Conservation (phyloP, 1,140 invertebrate genomes). For the Anoplophora glabripennis region DNA sequence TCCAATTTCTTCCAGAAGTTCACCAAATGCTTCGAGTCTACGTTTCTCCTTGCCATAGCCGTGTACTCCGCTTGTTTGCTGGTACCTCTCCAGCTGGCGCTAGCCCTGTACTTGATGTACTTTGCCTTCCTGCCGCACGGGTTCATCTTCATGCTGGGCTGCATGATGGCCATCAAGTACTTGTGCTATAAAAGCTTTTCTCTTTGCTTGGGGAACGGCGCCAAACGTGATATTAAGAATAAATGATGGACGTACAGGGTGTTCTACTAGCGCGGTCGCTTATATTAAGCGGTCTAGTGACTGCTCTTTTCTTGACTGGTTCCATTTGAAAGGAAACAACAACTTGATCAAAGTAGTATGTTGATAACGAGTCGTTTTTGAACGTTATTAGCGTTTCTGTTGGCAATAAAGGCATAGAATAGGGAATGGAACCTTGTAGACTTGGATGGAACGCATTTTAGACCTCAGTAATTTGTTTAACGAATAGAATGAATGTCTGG, state of each 20-base stretch:
- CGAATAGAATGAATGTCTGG: too few relatives aligned
- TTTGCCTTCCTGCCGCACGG: background rate
- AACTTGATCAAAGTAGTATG: too few relatives aligned
- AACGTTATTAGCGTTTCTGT: too few relatives aligned
- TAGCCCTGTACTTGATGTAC: constrained; percentile 8
- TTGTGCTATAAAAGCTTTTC: constrained; percentile 2
- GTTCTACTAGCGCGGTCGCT: background rate
- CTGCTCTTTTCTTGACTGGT: too few relatives aligned
- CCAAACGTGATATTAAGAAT: background rate
- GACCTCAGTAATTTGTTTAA: too few relatives aligned
- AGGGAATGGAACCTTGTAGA: too few relatives aligned
- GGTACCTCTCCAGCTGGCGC: background rate
- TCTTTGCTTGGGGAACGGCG: background rate
- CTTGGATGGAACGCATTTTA: too few relatives aligned
- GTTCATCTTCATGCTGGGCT: constrained; percentile 1
- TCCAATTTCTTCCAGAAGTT: constrained; percentile 7
- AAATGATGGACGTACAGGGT: background rate
- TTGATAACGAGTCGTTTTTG: too few relatives aligned
- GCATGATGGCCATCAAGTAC: constrained; percentile 3
- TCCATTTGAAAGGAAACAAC: too few relatives aligned
- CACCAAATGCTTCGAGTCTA: constrained; percentile 7
- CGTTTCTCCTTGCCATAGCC: background rate
- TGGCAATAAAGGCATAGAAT: too few relatives aligned
- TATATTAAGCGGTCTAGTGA: constrained; percentile 15
- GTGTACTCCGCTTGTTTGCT: constrained; percentile 1